Percentiles rank a stretch among this genome's conserved stretches.
phyloP scores from a whole-genome alignment of 2,888 invertebrate genomes.

The Patella pellucida region DNA sequence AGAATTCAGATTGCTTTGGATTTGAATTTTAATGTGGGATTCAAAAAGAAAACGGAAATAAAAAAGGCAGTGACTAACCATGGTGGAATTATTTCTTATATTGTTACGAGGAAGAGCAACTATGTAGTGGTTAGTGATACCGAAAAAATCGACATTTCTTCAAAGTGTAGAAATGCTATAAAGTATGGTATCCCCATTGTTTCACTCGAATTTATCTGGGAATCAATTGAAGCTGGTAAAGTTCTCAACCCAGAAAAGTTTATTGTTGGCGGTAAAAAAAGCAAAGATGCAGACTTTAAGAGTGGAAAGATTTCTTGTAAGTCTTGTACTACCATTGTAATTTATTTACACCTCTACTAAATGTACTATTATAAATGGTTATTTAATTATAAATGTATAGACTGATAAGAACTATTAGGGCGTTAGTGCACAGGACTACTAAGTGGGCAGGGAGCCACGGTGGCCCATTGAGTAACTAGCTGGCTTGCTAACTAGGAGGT shows the following conservation, averaged over 20 bases:
- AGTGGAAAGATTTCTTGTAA: slow-evolving; percentile 59
- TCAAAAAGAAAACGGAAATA: slow-evolving; percentile 60
- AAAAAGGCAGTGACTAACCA: slow-evolving; percentile 61
- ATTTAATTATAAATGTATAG: too few species aligned
- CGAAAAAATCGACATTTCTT: slow-evolving; percentile 60
- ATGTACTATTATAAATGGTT: too few species aligned
- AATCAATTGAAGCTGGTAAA: slow-evolving; percentile 46
- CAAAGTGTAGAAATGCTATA: slow-evolving; percentile 64
- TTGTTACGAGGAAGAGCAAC: slow-evolving; percentile 65
- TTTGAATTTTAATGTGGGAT: slow-evolving; percentile 50
- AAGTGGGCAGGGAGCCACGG: too few species aligned
- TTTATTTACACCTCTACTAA: too few species aligned
- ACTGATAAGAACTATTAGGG: too few species aligned
- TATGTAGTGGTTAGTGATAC: slow-evolving; percentile 59
- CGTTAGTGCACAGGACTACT: too few species aligned
- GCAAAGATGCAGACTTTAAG: slow-evolving; percentile 56
- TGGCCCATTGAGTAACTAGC: too few species aligned
- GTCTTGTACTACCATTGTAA: too few species aligned
- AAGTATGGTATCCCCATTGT: slow-evolving; percentile 66
- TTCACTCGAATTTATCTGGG: slow-evolving; percentile 54
- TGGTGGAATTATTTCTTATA: slow-evolving; percentile 66
- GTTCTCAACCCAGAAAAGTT: slow-evolving; percentile 53
- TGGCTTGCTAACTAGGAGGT: too few species aligned
- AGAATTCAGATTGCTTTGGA: slow-evolving; percentile 62
- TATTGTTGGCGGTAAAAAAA: slow-evolving; percentile 57